Conservation (phyloP, 2,888 invertebrate genomes). For the Lordiphosa fenestrarum region DNA sequence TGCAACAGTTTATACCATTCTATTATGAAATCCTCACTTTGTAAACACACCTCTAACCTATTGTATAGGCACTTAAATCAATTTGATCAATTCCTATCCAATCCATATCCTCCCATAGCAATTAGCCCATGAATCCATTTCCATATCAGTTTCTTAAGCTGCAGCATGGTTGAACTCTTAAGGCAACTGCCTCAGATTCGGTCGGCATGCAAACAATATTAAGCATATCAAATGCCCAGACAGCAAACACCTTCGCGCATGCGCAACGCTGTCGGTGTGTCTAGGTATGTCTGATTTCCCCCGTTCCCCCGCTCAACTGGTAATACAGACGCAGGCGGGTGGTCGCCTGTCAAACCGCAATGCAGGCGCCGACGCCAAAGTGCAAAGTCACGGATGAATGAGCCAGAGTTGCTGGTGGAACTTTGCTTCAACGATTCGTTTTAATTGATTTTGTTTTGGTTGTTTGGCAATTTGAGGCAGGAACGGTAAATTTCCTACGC, state of each 20-base stretch:
- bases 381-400: slow-evolving; percentile 75
- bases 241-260: slow-evolving; percentile 60
- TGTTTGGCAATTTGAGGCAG: slow-evolving; percentile 36
- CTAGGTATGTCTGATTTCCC: slow-evolving; percentile 5
- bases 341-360: slow-evolving; percentile 26
- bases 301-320: not conserved
- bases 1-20: too few species aligned
- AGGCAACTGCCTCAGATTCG: slow-evolving; percentile 13
- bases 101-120: slow-evolving; percentile 25
- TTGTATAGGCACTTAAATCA: too few species aligned
- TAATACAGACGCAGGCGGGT: slow-evolving; percentile 40
- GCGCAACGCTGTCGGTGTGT: slow-evolving; percentile 37
- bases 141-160: slow-evolving; percentile 39
- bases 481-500: slow-evolving; percentile 28
- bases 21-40: too few species aligned
- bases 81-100: slow-evolving; percentile 2
- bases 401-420: slow-evolving; percentile 51
- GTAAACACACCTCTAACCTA: too few species aligned
- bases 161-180: slow-evolving; percentile 23
- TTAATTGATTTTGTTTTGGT: slow-evolving; percentile 67
- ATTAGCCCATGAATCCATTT: slow-evolving; percentile 33
- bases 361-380: slow-evolving; percentile 50
- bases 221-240: slow-evolving; percentile 54
- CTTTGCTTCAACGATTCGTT: slow-evolving; percentile 69
- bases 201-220: slow-evolving; percentile 56